A percentile compares a stretch with the other conserved stretches of the same genome.
These are phyloP conservation scores for Planiliza haematocheilus DNA, from an alignment of 2,113 vertebrate species.

Conservation along the genomic window DNA sequence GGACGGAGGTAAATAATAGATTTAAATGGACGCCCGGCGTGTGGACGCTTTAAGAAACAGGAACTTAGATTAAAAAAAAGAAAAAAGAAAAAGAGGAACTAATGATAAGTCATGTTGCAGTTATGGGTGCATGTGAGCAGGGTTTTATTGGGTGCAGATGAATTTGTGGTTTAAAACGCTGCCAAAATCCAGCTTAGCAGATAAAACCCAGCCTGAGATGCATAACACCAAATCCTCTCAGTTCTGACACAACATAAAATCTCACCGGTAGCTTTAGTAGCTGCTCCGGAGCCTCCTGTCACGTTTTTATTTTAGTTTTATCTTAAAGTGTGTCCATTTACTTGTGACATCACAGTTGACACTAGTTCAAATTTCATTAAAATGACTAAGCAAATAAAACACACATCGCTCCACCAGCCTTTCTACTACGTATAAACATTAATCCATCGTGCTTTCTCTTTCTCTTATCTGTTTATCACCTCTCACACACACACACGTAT, in stretches of 20 bases:
- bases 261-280: too few relatives aligned
- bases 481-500: constrained; percentile 9
- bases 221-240: constrained; percentile 3
- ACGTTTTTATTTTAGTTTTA: too few relatives aligned
- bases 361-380: too few relatives aligned
- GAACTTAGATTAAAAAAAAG: constrained; percentile 49
- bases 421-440: too few relatives aligned
- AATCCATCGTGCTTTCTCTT: constrained; percentile 21
- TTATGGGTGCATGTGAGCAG: background rate
- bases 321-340: too few relatives aligned
- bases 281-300: too few relatives aligned
- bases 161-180: constrained; percentile 12
- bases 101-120: constrained; percentile 24
- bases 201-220: constrained; percentile 2
- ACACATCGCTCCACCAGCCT: too few relatives aligned
- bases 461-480: too few relatives aligned
- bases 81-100: constrained; percentile 36
- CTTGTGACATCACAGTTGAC: too few relatives aligned
- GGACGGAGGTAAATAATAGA: constrained; percentile 4
- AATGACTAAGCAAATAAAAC: too few relatives aligned
- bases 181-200: constrained; percentile 44
- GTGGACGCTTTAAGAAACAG: constrained; percentile 45
- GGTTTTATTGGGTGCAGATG: constrained; percentile 37
- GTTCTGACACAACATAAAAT: background rate
- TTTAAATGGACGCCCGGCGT: constrained; percentile 25